Evolutionary conservation across 2,113 vertebrate species (phyloP), one percentile per base, ranked within the genome.

Genomic region (Seriola rivoliana): DNA sequence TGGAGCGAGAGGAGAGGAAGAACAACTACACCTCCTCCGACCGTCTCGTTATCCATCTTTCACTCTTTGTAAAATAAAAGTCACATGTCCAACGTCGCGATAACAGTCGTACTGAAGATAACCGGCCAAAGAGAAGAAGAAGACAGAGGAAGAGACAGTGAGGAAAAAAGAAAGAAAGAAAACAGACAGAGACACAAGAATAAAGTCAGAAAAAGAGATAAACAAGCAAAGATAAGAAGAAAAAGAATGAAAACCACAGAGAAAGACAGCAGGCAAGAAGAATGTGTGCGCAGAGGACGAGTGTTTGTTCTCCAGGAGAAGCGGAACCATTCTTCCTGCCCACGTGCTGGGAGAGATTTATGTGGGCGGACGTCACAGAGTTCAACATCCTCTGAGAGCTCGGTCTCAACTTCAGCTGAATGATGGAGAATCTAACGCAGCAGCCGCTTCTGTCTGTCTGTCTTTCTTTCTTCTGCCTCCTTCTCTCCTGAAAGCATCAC

Each of bases 261-360:
- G 32, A 62, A 65, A 59, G 12, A 59, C 3, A 32, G 19, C 44
- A 36, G 9, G 34, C 3, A 21, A 3, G 23, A 19, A 23, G 19
- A 29, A 23, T 19, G 34, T 74, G 52, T 19, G 25, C 3, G 48
- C 17, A 21, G 55, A 57, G 23, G 55, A 57, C n/a, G 55, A 12
- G 58, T 9, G 14, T 46, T 17, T 2, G 36, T 7, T 75, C 19
- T 21, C 29, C 50, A 19, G 32, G 65, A 57, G 64, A 82, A 78
- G 8, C 75, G 71, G 68, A 82, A 78, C 25, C 9, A 17, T 70
- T 82, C 71, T 25, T 80, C 54, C 71, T 52, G 82, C 64, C 88
- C 74, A 76, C 81, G 21, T 66, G 25, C 44, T 75, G 80, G 71
- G 69, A 78, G 71, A 3, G 64, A 38, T 80, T 67, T 8, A 40